A percentile compares a stretch with the other conserved stretches of the same genome.
These are phyloP conservation scores for Ecdyonurus torrentis DNA, from an alignment of 2,888 invertebrate genomes.

Conservation along the genomic window DNA sequence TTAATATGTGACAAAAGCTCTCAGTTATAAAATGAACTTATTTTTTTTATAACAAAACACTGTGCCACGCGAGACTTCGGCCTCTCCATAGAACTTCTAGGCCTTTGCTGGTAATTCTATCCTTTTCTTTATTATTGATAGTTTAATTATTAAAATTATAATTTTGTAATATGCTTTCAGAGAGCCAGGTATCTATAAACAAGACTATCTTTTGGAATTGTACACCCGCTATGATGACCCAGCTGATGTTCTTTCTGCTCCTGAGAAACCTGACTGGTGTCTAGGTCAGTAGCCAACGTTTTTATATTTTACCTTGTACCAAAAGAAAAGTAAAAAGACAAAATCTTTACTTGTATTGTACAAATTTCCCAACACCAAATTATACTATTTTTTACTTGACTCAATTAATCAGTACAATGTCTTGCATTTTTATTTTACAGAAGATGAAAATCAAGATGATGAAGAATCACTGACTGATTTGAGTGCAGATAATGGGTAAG, in stretches of 20 bases:
- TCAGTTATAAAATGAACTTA: too few species aligned
- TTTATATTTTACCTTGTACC: too few species aligned
- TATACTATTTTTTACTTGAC: too few species aligned
- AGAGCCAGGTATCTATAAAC: conserved; percentile 94
- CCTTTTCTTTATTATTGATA: conserved; percentile 3
- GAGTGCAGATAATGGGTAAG: not conserved
- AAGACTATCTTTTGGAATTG: conserved; percentile 81
- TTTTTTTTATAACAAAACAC: too few species aligned
- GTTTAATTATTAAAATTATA: conserved; percentile 5
- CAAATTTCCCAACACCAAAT: too few species aligned
- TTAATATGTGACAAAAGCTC: too few species aligned
- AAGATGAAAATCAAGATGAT: conserved; percentile 24
- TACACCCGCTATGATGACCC: conserved; percentile 61
- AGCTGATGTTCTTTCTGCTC: conserved; percentile 52
- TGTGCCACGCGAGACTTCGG: too few species aligned
- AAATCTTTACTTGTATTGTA: too few species aligned
- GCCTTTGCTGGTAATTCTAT: too few species aligned
- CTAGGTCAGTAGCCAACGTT: conserved; percentile 42
- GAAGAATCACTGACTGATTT: conserved; percentile 18
- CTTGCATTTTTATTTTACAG: not conserved
- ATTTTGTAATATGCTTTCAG: conserved; percentile 27
- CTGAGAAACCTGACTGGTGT: conserved; percentile 78
- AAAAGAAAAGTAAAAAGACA: too few species aligned
- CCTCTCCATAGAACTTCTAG: too few species aligned
- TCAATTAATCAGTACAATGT: too few species aligned